Evolutionary conservation across 2,888 invertebrate genomes (phyloP).

Genomic region (Rhingia campestris): DNA sequence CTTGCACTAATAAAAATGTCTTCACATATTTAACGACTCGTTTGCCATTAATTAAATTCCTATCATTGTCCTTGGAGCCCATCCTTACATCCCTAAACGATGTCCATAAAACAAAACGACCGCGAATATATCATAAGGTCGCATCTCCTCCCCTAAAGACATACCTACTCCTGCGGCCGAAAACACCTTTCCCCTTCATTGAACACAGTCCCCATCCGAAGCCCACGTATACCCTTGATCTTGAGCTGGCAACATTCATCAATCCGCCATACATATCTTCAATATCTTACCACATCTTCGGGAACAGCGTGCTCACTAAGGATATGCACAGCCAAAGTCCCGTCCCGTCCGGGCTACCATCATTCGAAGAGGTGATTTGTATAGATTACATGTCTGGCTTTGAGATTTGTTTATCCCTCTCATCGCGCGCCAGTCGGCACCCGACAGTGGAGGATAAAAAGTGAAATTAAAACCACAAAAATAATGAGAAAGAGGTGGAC

Average conservation of each 20-base stretch:
- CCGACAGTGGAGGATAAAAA: constrained; percentile 23
- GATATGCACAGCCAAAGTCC: constrained; percentile 18
- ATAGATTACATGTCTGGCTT: constrained; percentile 60
- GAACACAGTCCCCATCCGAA: not conserved
- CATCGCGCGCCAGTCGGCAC: constrained; percentile 4
- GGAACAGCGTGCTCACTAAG: constrained; percentile 5
- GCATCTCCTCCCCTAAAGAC: constrained; percentile 14
- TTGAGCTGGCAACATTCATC: constrained; percentile 12
- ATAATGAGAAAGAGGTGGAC: constrained; percentile 60
- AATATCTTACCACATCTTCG: constrained; percentile 47
- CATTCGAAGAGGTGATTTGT: constrained; percentile 51
- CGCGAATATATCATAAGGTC: constrained; percentile 50
- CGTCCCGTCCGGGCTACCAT: constrained; percentile 6
- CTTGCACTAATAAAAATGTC: constrained; percentile 7
- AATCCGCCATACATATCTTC: constrained; percentile 43
- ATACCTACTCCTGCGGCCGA: constrained; percentile 7
- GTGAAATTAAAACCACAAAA: constrained; percentile 73
- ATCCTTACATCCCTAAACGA: constrained; percentile 32
- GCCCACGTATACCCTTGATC: constrained; percentile 52
- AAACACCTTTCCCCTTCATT: constrained; percentile 41
- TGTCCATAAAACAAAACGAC: constrained; percentile 31
- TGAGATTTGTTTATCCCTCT: constrained; percentile 40
- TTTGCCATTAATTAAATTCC: constrained; percentile 22
- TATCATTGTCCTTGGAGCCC: constrained; percentile 22
- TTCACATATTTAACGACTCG: constrained; percentile 9